Evolutionary conservation across 2,797 vertebrate species (phyloP), one percentile per base, ranked within the genome.

Genomic region (Luscinia luscinia): DNA sequence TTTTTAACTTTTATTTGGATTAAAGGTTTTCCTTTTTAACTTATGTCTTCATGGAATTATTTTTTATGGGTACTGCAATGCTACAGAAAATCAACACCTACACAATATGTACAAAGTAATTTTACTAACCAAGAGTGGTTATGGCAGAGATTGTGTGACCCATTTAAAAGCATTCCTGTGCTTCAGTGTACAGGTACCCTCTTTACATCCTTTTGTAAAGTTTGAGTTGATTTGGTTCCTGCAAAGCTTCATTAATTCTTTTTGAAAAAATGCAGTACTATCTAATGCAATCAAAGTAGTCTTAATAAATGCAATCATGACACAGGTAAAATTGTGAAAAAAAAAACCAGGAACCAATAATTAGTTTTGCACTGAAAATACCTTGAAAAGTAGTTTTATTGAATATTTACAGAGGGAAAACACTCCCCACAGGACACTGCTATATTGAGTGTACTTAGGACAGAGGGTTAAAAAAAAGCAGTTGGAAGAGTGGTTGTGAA

Each of bases 391-490:
- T 32, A 34, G 1, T 63, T 89, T 83, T 80, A 51, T 23, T 54
- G 4, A 61, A 68, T 72, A 54, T 52, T 55, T 72, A 23, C 27
- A 55, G 32, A 40, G 22, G 3, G 5, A 30, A 36, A 64, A 81
- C 22, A 6, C 0, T 0, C 10, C 14, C 4, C 11, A 59, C 32
- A 19, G 26, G 7, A n/a, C 15, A 46, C 12, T 54, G 9, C 11
- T 38, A 6, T 34, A 23, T 1, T 3, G 88, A 67, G 15, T 26
- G 7, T 49, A 9, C 40, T 89, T 34, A 84, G 32, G 41, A 36
- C 4, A 51, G 34, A 70, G 16, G 4, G 18, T 68, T 84, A 93
- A 86, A 91, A 55, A 1, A 8, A 86, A 83, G 20, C 14, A 64
- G 12, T 11, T 20, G 19, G 13, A 90, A 82, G 32, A 83, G 7